Base-by-base conservation (phyloP, 2,113 vertebrate species). In the Ciconia stormi region DNA sequence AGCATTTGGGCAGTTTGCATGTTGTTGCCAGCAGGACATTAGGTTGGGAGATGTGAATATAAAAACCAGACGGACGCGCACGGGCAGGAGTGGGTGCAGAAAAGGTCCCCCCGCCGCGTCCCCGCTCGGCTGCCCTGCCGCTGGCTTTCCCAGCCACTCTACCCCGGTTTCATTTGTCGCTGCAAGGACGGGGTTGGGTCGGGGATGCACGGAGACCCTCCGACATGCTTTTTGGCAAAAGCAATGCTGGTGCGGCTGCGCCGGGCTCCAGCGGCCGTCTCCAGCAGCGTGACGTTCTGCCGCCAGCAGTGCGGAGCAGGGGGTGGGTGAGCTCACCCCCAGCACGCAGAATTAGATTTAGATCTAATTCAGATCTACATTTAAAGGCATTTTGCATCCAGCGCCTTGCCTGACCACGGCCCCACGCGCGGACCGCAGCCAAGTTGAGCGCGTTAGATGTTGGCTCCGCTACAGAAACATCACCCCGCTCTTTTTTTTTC, bases 401-500 rank as follows among this genome's bases (percentile, higher is more conserved):
- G 50, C 27, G 2, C 61, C 0, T 0, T 9, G 82, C 79, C 89
- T 67, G 86, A 87, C 46, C 78, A 11, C 2, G 5, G 63, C 85
- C 84, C 81, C 90, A 13, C 2, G 8, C 16, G 3, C 3, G 1
- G 49, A 3, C 46, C 1, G 8, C 72, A 44, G 93, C 83, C 91
- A 93, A 89, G 80, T 9, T 4, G 71, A 77, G 67, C 2, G 7
- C 1, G 14, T 11, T 83, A 7, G 30, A 44, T 30, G 30, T 83
- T 94, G 95, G 95, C 92, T 93, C 22, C 29, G 90, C 84, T 91
- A 46, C 90, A 83, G 87, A 49, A 96, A 63, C 53, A 72, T 83
- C 92, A 89, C 77, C 84, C 62, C 2, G 30, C 77, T 82, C 71
- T 56, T 42, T 67, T 38, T 38, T 38, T 40, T 63, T 50, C 91